Evolutionary conservation across 2,113 vertebrate species (phyloP).

Genomic region (Chaetorhynchus papuensis): DNA sequence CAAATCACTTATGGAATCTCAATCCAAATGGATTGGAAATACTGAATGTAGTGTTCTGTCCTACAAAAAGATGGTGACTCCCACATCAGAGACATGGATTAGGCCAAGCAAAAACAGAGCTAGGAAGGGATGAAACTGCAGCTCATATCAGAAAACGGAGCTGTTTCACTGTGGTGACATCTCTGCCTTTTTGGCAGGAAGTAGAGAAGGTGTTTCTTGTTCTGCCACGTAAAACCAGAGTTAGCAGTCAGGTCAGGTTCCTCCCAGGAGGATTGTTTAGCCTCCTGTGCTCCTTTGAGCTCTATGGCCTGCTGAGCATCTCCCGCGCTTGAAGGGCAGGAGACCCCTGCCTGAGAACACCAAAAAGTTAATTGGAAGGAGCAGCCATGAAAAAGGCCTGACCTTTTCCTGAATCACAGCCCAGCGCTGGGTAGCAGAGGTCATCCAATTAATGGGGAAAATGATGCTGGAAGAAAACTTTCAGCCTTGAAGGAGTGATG

Average conservation of each 20-base stretch:
- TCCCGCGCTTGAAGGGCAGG: not conserved
- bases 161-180: not conserved
- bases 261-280: not conserved
- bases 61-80: not conserved
- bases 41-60: not conserved
- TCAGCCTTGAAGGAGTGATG: not conserved
- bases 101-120: not conserved
- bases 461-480: not conserved
- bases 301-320: slow-evolving; percentile 24
- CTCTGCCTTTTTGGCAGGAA: not conserved
- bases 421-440: slow-evolving; percentile 9
- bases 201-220: not conserved
- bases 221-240: not conserved
- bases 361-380: slow-evolving; percentile 50
- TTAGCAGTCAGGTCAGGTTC: slow-evolving; percentile 49
- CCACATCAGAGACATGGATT: not conserved
- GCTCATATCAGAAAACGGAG: not conserved
- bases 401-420: slow-evolving; percentile 22
- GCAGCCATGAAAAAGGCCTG: not conserved
- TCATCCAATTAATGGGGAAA: slow-evolving; percentile 17
- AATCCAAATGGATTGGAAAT: not conserved
- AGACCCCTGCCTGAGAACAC: not conserved
- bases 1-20: not conserved
- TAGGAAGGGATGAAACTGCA: not conserved
- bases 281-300: not conserved